phyloP scores from a whole-genome alignment of 2,113 vertebrate species.

The Chamaea fasciata region DNA sequence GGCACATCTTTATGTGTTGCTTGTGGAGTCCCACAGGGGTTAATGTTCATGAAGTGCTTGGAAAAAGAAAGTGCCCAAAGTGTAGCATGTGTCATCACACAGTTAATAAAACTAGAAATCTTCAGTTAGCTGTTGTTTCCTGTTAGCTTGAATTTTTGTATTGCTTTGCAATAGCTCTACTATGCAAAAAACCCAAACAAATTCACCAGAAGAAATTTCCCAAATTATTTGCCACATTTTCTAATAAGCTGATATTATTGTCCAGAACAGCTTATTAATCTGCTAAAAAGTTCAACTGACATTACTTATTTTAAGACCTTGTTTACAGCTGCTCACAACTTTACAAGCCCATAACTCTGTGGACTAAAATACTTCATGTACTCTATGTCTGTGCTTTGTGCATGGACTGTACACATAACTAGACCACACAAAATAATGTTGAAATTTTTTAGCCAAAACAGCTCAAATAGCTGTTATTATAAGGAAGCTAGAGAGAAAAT shows the following conservation, averaged over 20 bases:
- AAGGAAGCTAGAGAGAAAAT: background rate
- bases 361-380: background rate
- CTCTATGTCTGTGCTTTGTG: background rate
- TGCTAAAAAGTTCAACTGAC: background rate
- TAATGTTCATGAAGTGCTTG: background rate
- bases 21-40: accelerated
- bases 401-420: accelerated
- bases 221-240: background rate
- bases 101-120: background rate
- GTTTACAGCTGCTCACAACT: background rate
- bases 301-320: background rate
- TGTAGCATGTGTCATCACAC: background rate
- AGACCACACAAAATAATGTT: background rate
- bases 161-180: background rate
- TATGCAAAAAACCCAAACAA: background rate
- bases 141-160: background rate
- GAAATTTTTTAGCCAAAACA: background rate
- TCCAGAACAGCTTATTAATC: background rate
- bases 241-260: background rate
- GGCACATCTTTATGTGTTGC: background rate
- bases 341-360: background rate
- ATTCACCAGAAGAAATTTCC: background rate
- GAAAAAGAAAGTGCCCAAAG: background rate
- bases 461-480: background rate
- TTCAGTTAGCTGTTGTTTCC: background rate